Conservation (phyloP, 1,140 invertebrate genomes). For the Onthophagus taurus region DNA sequence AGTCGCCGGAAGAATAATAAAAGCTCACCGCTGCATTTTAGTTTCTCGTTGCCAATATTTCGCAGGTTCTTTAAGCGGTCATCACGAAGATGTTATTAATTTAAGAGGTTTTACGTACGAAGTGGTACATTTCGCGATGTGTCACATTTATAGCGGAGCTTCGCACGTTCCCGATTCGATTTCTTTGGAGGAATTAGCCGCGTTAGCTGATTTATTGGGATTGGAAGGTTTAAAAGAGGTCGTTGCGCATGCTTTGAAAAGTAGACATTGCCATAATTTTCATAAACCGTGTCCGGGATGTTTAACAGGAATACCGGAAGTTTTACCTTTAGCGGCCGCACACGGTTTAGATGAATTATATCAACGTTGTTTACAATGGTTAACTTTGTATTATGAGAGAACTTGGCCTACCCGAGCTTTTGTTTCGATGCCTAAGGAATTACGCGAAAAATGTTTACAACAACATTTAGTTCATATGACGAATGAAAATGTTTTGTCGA, state of each 20-base stretch:
- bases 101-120: conserved; percentile 69
- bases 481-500: conserved; percentile 41
- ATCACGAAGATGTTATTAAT: conserved; percentile 71
- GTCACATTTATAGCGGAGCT: conserved; percentile 86
- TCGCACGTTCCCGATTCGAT: conserved; percentile 75
- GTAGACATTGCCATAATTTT: conserved; percentile 83
- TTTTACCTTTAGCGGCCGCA: conserved; percentile 67
- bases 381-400: conserved; percentile 71
- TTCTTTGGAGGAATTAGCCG: conserved; percentile 75
- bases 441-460: conserved; percentile 73
- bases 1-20: conserved; percentile 65
- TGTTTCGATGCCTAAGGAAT: conserved; percentile 65
- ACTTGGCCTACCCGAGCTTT: conserved; percentile 83
- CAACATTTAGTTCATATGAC: conserved; percentile 68
- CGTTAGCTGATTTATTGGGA: conserved; percentile 77
- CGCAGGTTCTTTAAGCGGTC: conserved; percentile 76
- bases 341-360: conserved; percentile 83
- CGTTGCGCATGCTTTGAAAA: conserved; percentile 74
- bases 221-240: conserved; percentile 85
- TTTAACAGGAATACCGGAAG: conserved; percentile 57
- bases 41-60: conserved; percentile 85
- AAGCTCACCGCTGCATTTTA: conserved; percentile 83
- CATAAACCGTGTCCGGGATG: conserved; percentile 56
- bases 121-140: conserved; percentile 78
- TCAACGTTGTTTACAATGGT: conserved; percentile 74